Base-by-base conservation (phyloP, 2,797 vertebrate species). In the Melanotaenia boesemani region DNA sequence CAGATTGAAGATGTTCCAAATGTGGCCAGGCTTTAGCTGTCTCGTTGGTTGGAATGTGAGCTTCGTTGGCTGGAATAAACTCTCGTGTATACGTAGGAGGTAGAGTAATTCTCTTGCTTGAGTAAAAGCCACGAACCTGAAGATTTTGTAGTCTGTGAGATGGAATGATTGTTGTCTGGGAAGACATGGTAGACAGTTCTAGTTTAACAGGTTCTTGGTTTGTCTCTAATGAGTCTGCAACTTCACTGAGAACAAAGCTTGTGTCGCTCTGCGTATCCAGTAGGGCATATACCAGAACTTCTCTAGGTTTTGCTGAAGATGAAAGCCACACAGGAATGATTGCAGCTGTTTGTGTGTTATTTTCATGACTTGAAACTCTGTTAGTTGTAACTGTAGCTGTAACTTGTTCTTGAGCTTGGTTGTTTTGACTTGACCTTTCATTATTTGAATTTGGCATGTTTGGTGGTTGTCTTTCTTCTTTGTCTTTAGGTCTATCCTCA, bases 201-300 rank as follows among this genome's bases (percentile, higher is more conserved):
- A 86, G 22, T 48, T 77, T 81, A 15, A 83, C 68, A 24, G 56
- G 64, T 63, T 86, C 62, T 58, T 66, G 68, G 3, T 37, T 32
- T n/a, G 8, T 56, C 1, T 80, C 32, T 9, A 83, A 30, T 4
- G 28, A 36, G 11, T 81, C 57, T 6, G 56, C 61, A 15, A 72
- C 48, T 44, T 78, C 72, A 70, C 30, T 70, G 0, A 79, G 16
- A 26, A 82, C 12, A 44, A 78, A 76, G 67, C 67, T 80, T 12
- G 77, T 79, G 24, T 85, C 32, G 0, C 79, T 84, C 64, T 85
- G 83, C 8, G 67, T 86, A 8, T 80, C 4, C 4, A 85, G 32
- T 0, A 78, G 16, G 2, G 67, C 72, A 10, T 80, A 80, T 11
- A 77, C 44, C 64, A 84, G 71, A 0, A 84, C 30, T 39, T 89